Evolutionary conservation across 1,140 invertebrate genomes (phyloP), one percentile per base, ranked within the genome.

Genomic region (Micrasema longulum): DNA sequence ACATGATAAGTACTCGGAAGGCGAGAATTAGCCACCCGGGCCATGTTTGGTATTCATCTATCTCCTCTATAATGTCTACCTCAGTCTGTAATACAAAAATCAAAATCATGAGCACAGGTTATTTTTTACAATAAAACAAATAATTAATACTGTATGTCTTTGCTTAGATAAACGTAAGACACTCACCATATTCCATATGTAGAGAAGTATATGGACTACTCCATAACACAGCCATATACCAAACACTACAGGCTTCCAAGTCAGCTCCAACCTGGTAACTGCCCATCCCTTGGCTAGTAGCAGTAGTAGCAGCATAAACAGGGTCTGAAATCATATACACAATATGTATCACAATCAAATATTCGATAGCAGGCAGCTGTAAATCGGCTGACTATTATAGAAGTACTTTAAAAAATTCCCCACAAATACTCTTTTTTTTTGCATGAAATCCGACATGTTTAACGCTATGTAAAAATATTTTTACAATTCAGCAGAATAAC

Each of bases 211-310:
- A 81, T 97, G 95, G 31, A 97, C 91, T 70, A 95, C 88, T 52
- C 95, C 93, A 82, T 98, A 98, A 71, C 93, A 89, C 75, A 95
- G 86, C 95, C 96, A 98, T 75, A 98, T 91, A 22, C 92, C 89
- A 85, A 97, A 95, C 11, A 99, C 89, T 36, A 97, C 83, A 53
- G 89, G 90, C 84, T 92, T 96, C 87, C 92, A 92, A 70, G 91
- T 92, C 41, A 98, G 86, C 84, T 96, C 93, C 77, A 94, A 88
- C 76, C 93, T 87, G 18, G 96, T 98, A 6, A 99, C 94, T 11
- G 96, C 96, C 96, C 96, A 99, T 23, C 97, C 97, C 88, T 98
- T 98, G 35, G 97, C 97, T 66, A 99, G 84, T 53, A 98, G 84
- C 48, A 99, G 84, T 36, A 99, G 86, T n/a, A 98, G 85, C 70